Evolutionary conservation across 1,140 invertebrate species (phyloP).

Genomic region (Rhagoletis pomonella): DNA sequence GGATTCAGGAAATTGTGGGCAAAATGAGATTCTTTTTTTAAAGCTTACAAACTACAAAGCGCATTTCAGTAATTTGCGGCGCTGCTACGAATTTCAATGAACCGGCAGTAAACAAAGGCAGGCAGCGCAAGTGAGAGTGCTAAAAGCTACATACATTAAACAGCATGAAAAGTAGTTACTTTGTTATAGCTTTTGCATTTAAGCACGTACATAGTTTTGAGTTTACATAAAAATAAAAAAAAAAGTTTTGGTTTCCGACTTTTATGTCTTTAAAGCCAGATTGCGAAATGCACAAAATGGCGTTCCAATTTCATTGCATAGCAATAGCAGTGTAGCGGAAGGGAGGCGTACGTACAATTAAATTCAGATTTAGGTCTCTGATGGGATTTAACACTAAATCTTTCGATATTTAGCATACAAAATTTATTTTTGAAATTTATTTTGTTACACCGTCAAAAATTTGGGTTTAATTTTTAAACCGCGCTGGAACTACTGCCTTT

Average conservation of each 20-base stretch:
- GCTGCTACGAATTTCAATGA: conserved; percentile 41
- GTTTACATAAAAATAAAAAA: not conserved
- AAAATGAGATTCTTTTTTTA: conserved; percentile 36
- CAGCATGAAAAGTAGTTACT: not conserved
- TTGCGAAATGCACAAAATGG: not conserved
- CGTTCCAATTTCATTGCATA: too few relatives aligned
- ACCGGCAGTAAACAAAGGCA: conserved; percentile 11
- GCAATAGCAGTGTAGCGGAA: too few relatives aligned
- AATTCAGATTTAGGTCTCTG: too few relatives aligned
- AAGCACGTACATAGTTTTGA: not conserved
- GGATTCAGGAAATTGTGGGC: conserved; percentile 21
- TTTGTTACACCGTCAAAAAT: too few relatives aligned
- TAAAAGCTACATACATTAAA: not conserved
- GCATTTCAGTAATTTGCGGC: conserved; percentile 18
- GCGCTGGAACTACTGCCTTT: too few relatives aligned
- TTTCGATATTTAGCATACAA: too few relatives aligned
- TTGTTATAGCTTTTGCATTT: not conserved
- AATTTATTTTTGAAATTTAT: too few relatives aligned
- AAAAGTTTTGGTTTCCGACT: not conserved
- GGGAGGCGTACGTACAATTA: too few relatives aligned
- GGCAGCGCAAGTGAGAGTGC: not conserved
- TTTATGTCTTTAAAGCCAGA: not conserved
- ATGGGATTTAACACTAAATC: too few relatives aligned
- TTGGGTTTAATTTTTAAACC: too few relatives aligned
- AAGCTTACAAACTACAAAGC: conserved; percentile 32